These are phyloP conservation scores for Fregata magnificens DNA, from an alignment of 2,113 vertebrate species.

Conservation along the genomic window DNA sequence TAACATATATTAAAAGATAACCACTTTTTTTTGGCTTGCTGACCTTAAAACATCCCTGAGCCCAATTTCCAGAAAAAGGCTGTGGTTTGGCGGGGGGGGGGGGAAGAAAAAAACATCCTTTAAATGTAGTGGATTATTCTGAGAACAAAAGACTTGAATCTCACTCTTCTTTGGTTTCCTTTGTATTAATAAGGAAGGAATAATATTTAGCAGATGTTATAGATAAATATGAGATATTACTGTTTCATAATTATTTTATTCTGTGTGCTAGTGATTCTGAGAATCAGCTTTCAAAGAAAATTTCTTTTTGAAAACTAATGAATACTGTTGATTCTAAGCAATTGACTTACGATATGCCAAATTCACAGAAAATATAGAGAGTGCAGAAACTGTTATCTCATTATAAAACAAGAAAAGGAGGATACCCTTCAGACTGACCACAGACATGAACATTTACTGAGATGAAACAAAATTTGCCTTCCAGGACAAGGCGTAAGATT, in stretches of 20 bases:
- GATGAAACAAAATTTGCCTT: neutral
- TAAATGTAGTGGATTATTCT: neutral
- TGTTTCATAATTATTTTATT: neutral
- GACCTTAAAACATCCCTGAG: neutral
- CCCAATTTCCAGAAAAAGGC: neutral
- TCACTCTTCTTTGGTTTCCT: neutral
- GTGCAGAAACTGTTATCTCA: neutral
- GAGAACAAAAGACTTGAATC: neutral
- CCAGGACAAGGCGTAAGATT: neutral
- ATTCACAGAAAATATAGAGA: neutral
- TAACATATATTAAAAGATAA: neutral
- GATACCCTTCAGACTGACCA: neutral
- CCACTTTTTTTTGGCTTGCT: neutral
- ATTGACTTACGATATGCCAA: neutral
- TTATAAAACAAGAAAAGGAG: neutral
- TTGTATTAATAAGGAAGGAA: neutral
- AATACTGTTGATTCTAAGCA: neutral
- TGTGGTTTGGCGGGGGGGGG: no score
- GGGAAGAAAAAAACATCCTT: no score
- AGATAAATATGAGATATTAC: neutral
- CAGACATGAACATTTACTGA: neutral
- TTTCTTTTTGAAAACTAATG: neutral
- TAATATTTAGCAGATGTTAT: neutral
- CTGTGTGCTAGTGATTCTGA: neutral
- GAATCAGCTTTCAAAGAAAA: neutral